These are phyloP conservation scores for Scortum barcoo DNA, from an alignment of 2,113 vertebrate genomes.

Conservation along the genomic window DNA sequence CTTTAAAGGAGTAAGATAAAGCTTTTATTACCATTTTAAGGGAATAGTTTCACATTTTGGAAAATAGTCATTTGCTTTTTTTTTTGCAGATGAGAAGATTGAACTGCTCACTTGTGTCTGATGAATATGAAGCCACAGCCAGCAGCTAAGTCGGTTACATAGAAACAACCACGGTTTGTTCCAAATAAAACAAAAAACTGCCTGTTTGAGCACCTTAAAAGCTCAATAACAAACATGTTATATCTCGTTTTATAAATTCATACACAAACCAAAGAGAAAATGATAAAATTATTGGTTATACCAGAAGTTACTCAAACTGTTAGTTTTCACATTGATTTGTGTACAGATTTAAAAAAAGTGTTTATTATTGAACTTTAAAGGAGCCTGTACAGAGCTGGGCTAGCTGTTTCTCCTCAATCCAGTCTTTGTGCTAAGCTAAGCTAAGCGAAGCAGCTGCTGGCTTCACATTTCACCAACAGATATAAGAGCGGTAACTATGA, in stretches of 20 bases:
- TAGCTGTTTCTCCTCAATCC: not conserved
- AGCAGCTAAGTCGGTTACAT: not conserved
- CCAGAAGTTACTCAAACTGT: not conserved
- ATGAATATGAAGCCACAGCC: not conserved
- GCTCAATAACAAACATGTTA: not conserved
- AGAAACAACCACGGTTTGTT: not conserved
- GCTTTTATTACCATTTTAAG: not conserved
- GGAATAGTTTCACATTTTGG: not conserved
- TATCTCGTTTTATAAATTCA: not conserved
- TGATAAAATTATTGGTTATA: no score
- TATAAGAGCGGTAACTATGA: not conserved
- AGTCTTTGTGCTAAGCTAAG: not conserved
- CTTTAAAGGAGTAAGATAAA: not conserved
- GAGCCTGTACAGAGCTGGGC: not conserved
- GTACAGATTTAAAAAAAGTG: not conserved
- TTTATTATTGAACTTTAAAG: not conserved
- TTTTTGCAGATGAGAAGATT: not conserved
- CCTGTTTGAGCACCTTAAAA: not conserved
- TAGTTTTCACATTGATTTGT: not conserved
- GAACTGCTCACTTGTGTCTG: not conserved
- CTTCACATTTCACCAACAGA: not conserved
- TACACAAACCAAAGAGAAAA: not conserved
- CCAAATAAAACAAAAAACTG: not conserved
- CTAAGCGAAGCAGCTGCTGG: not conserved
- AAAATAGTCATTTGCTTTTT: not conserved